These are phyloP conservation scores for Echinometra lucunter DNA, from an alignment of 53 echinoderm and acorn worm species.

Conservation along the genomic window DNA sequence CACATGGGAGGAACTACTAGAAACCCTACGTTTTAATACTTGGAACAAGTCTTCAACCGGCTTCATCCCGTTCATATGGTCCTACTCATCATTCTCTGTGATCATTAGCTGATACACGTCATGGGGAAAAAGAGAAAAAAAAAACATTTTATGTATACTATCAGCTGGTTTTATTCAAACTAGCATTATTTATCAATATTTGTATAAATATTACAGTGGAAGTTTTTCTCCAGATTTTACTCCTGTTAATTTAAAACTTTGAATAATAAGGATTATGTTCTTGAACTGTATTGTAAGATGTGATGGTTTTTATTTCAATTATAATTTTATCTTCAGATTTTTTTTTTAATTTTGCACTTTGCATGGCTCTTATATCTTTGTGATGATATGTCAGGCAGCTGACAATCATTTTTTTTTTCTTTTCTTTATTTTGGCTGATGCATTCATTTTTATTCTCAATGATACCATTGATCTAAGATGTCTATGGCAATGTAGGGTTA, in stretches of 20 bases:
- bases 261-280: slow-evolving; percentile 34
- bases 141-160: slow-evolving; percentile 58
- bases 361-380: slow-evolving; percentile 50
- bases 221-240: slow-evolving; percentile 58
- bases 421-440: not conserved
- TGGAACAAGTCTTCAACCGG: not conserved
- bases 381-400: slow-evolving; percentile 38
- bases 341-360: slow-evolving; percentile 56
- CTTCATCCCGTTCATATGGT: slow-evolving; percentile 10
- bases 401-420: slow-evolving; percentile 31
- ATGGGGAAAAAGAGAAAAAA: not conserved
- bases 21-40: not conserved
- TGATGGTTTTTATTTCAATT: slow-evolving; percentile 49
- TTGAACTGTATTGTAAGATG: slow-evolving; percentile 60
- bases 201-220: slow-evolving; percentile 69
- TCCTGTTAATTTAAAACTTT: slow-evolving; percentile 55
- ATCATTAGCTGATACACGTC: slow-evolving; percentile 5
- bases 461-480: slow-evolving; percentile 37
- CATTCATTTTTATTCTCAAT: slow-evolving; percentile 43
- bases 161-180: slow-evolving; percentile 13
- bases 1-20: slow-evolving; percentile 80
- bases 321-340: slow-evolving; percentile 50
- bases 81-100: slow-evolving; percentile 42
- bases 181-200: slow-evolving; percentile 69
- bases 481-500: slow-evolving; percentile 41